phyloP scores from a whole-genome alignment of 2,888 invertebrate species.

The Hirtodrosophila trivittata region DNA sequence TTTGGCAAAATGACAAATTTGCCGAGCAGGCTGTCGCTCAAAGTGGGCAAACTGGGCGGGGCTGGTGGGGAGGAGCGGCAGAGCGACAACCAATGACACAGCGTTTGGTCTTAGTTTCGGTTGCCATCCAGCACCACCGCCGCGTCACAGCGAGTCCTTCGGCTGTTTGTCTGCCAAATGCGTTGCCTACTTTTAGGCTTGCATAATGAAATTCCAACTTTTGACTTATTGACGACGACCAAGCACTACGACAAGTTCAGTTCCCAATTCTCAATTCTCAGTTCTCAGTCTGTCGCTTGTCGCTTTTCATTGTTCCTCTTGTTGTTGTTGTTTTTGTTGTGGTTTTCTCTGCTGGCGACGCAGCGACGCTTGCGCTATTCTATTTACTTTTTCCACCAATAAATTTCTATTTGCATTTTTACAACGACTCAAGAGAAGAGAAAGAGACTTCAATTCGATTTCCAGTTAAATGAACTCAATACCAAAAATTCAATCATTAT shows the following conservation, averaged over 20 bases:
- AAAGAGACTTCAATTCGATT: background rate
- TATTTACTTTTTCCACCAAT: constrained; percentile 12
- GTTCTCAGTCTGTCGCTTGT: constrained; percentile 20
- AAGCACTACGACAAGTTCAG: constrained; percentile 30
- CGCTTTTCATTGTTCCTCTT: constrained; percentile 11
- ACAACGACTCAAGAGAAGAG: background rate
- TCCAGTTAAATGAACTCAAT: background rate
- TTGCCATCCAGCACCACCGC: constrained; percentile 20
- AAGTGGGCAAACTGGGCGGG: constrained; percentile 36
- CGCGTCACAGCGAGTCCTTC: constrained; percentile 18
- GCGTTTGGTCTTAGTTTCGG: constrained; percentile 68
- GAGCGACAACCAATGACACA: constrained; percentile 61
- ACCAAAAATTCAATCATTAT: background rate
- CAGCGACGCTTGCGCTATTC: constrained; percentile 50
- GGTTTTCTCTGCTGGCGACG: constrained; percentile 54
- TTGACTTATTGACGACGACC: constrained; percentile 81
- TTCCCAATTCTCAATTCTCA: constrained; percentile 10
- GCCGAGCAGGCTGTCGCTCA: constrained; percentile 62
- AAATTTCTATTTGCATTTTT: constrained; percentile 22
- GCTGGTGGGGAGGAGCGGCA: constrained; percentile 18
- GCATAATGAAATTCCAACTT: constrained; percentile 82
- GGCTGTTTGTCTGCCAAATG: constrained; percentile 71
- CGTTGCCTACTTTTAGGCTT: constrained; percentile 77
- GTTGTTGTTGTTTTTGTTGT: constrained; percentile 39
- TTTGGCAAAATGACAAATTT: constrained; percentile 82